phyloP scores from a whole-genome alignment of 92 coral and sea anemone species.

The Porites divaricata region DNA sequence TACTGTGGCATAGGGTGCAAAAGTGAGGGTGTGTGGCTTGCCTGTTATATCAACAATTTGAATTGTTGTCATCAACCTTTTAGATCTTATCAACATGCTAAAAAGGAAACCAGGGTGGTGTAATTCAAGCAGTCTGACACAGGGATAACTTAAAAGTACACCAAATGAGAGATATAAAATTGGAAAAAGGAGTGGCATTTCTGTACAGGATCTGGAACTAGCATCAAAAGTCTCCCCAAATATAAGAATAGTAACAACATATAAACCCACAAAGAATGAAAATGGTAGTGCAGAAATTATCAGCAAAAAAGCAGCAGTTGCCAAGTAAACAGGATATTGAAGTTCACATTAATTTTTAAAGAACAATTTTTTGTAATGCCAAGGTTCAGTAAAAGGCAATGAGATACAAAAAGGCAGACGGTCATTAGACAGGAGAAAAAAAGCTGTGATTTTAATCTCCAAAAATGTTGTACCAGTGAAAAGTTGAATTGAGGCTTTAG shows the following conservation, averaged over 20 bases:
- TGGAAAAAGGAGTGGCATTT: too few species aligned
- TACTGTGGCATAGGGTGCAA: conserved; percentile 46
- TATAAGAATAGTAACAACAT: not conserved
- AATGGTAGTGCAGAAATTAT: conserved; percentile 19
- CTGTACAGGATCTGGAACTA: not conserved
- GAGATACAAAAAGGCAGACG: too few species aligned
- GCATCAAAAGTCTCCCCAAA: conserved; percentile 25
- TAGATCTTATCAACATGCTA: not conserved
- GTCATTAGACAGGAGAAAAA: too few species aligned
- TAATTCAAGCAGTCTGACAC: conserved; percentile 10
- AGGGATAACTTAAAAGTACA: conserved; percentile 18
- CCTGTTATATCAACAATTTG: conserved; percentile 16
- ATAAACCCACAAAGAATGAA: conserved; percentile 22
- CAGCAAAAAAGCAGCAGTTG: conserved; percentile 16
- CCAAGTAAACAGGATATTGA: conserved; percentile 23
- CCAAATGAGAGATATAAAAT: conserved; percentile 18
- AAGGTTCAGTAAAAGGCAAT: conserved; percentile 20
- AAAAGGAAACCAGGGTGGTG: conserved; percentile 26
- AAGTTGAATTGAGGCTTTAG: too few species aligned
- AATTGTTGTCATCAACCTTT: conserved; percentile 4
- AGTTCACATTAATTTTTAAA: conserved; percentile 1
- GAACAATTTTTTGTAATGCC: conserved; percentile 1
- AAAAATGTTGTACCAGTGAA: too few species aligned
- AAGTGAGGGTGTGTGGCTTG: conserved; percentile 9
- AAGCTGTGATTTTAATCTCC: too few species aligned